Base-by-base conservation (phyloP, 2,113 vertebrate species). In the Syngnathoides biaculeatus region DNA sequence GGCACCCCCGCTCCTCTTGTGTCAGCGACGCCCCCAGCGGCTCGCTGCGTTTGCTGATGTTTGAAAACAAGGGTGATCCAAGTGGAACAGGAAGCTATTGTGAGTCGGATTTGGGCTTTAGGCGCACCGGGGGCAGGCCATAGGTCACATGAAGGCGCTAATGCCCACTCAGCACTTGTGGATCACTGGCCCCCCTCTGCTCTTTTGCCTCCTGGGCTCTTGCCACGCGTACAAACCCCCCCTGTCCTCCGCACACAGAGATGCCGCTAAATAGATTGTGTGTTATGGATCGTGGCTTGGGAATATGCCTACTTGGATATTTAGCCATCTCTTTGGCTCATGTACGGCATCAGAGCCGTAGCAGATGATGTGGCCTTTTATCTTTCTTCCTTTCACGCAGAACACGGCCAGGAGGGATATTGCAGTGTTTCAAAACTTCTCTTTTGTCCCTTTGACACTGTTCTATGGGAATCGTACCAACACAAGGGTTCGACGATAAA, bases 61-160 rank as follows among this genome's bases (percentile, higher is more conserved):
- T 89, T 88, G 84, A 88, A 91, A 89, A 87, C 56, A 83, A 84
- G 86, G 75, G 85, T 87, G 90, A 91, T 93, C 88, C 87, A 90
- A 90, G 86, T 91, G 88, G 89, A 92, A 93, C 90, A 92, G 92
- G 92, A 92, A 94, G 85, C 90, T 90, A 90, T 93, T 94, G 90
- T 92, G 88, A 89, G 82, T 84, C 87, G 89, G 89, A 89, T 93
- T 94, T 93, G 80, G 88, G 89, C 89, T 92, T 92, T 93, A 88
- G 89, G 86, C 92, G 68, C 83, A 87, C 78, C 89, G 88, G 84
- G 84, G 89, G 85, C 85, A 89, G 89, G 91, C 87, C 90, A 56
- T 88, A 92, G 90, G 90, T 94, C 90, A 92, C 85, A 89, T 87
- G 91, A 89, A 88, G 93, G 84, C 90, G 81, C 83, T 93, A 89